Conservation (phyloP, 1,140 invertebrate species). For the Mamestra configurata region DNA sequence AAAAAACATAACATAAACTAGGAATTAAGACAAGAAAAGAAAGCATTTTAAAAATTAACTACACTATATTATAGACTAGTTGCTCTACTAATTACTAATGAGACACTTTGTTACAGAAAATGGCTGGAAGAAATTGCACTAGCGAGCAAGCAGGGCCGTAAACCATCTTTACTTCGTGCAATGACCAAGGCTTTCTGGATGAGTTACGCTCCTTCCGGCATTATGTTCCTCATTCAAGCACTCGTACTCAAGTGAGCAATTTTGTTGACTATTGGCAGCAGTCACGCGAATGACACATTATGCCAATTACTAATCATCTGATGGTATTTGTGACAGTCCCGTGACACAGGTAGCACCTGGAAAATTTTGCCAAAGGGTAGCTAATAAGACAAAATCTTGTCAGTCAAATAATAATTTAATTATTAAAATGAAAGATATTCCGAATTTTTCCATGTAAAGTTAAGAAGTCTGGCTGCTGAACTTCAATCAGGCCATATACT, state of each 20-base stretch:
- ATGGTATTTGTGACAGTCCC: slow-evolving; percentile 15
- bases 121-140: slow-evolving; percentile 84
- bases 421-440: too few species aligned
- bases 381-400: not conserved
- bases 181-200: slow-evolving; percentile 85
- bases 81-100: slow-evolving; percentile 38
- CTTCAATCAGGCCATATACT: too few species aligned
- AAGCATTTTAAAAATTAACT: not conserved
- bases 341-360: slow-evolving; percentile 13
- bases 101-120: slow-evolving; percentile 77
- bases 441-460: too few species aligned
- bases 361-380: not conserved
- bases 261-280: slow-evolving; percentile 12
- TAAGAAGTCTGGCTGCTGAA: too few species aligned
- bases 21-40: not conserved
- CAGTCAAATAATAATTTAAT: too few species aligned
- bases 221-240: slow-evolving; percentile 84
- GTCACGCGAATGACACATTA: slow-evolving; percentile 33
- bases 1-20: not conserved
- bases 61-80: slow-evolving; percentile 9
- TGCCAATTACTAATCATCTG: slow-evolving; percentile 29
- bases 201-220: slow-evolving; percentile 83
- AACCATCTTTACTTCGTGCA: slow-evolving; percentile 82
- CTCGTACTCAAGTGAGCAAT: slow-evolving; percentile 79
- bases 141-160: slow-evolving; percentile 79